phyloP scores from a whole-genome alignment of 2,113 vertebrate species.

The Mirounga angustirostris region DNA sequence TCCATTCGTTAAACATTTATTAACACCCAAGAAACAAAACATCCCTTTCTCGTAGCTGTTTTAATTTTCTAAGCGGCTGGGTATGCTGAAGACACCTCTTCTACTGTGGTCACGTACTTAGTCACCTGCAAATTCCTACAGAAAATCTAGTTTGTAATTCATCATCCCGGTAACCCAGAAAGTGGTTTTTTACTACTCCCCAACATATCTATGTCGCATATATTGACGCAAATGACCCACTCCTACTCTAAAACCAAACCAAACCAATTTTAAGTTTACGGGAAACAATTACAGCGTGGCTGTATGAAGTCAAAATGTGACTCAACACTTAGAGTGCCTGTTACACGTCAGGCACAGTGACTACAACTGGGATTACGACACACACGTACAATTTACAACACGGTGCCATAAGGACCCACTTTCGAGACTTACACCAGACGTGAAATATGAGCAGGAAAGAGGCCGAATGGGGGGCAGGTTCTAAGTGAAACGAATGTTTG shows the following conservation, averaged over 20 bases:
- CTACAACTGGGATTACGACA: background rate
- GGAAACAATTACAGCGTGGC: background rate
- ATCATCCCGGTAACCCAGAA: background rate
- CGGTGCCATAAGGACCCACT: background rate
- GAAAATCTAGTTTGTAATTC: constrained; percentile 8
- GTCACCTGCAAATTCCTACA: background rate
- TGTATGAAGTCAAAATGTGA: background rate
- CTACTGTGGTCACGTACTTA: background rate
- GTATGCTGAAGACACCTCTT: background rate
- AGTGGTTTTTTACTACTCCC: background rate
- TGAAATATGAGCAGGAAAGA: background rate
- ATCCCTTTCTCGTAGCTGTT: background rate
- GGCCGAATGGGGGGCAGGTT: background rate
- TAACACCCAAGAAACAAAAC: constrained; percentile 7
- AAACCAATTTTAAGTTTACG: background rate
- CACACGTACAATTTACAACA: background rate
- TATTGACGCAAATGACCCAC: background rate
- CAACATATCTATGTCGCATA: background rate
- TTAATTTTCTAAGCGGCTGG: background rate
- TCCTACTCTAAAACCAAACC: background rate
- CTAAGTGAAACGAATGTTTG: background rate
- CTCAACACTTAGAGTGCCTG: background rate
- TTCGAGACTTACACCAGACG: background rate
- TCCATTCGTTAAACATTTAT: background rate
- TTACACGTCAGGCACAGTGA: background rate